Percentiles rank a stretch among this genome's conserved stretches.
phyloP scores from a whole-genome alignment of 2,888 invertebrate genomes.

The Hetaerina titia region DNA sequence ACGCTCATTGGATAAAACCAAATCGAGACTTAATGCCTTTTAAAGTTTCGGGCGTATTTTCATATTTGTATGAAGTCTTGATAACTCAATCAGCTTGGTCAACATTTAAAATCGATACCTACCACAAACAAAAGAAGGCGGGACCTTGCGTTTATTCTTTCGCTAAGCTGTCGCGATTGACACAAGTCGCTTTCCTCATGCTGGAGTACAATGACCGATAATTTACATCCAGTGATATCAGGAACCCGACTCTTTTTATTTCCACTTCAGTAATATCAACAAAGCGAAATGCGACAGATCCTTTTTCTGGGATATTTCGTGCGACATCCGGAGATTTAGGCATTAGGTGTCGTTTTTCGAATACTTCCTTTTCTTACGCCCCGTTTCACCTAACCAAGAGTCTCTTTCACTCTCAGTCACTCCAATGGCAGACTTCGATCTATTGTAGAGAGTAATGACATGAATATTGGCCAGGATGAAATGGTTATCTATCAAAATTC shows the following conservation, averaged over 20 bases:
- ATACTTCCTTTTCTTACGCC: neutral
- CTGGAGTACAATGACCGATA: slow-evolving; percentile 26
- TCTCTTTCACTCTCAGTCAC: neutral
- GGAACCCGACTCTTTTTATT: neutral
- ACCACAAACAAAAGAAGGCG: neutral
- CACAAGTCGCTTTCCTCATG: neutral
- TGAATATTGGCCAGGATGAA: neutral
- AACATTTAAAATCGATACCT: slow-evolving; percentile 7
- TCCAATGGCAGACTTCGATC: neutral
- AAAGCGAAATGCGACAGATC: neutral
- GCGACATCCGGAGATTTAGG: neutral
- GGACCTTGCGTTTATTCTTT: neutral
- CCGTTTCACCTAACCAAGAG: neutral
- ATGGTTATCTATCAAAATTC: neutral
- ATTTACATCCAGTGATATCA: neutral
- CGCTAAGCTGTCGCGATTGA: neutral
- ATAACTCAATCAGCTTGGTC: neutral
- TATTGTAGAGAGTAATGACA: neutral
- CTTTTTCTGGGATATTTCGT: neutral
- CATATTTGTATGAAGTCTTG: neutral
- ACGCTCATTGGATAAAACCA: too few species aligned
- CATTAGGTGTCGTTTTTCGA: neutral
- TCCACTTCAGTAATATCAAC: neutral
- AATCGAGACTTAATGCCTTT: neutral
- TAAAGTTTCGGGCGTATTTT: neutral